phyloP scores from a whole-genome alignment of 2,888 invertebrate species.

The Temnothorax ravouxi region DNA sequence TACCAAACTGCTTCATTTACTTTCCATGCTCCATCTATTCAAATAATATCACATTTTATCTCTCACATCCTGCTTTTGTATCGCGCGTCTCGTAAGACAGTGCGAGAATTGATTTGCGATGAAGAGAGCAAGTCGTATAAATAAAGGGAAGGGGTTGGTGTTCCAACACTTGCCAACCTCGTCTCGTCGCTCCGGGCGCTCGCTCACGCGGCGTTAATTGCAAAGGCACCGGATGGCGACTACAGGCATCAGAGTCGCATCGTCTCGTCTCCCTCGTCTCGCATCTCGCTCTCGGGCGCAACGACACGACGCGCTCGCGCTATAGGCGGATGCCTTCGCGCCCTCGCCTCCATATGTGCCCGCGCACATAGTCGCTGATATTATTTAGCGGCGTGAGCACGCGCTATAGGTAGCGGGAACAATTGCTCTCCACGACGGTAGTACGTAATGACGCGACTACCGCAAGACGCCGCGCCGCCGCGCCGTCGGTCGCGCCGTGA shows the following conservation, averaged over 20 bases:
- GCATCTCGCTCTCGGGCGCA: conserved; percentile 16
- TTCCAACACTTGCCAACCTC: not conserved
- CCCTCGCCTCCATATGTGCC: conserved; percentile 14
- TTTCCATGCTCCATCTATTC: conserved; percentile 45
- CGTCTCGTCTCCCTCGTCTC: conserved; percentile 42
- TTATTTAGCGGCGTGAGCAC: conserved; percentile 66
- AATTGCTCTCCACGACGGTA: conserved; percentile 73
- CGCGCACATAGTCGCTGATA: conserved; percentile 64
- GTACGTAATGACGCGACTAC: conserved; percentile 77
- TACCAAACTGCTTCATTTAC: conserved; percentile 32
- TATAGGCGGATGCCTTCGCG: conserved; percentile 36
- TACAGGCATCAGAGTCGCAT: conserved; percentile 57
- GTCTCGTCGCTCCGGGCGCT: conserved; percentile 50
- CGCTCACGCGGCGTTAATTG: conserved; percentile 71
- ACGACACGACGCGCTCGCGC: conserved; percentile 15
- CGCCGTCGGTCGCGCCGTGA: conserved; percentile 49
- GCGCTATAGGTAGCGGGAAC: conserved; percentile 73
- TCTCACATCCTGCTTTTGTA: conserved; percentile 24
- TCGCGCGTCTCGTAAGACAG: not conserved
- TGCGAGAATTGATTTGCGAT: conserved; percentile 67
- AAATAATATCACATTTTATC: conserved; percentile 25
- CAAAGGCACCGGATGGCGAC: conserved; percentile 61
- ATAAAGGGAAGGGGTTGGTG: conserved; percentile 20
- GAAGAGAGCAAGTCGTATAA: conserved; percentile 44
- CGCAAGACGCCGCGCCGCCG: conserved; percentile 66